A percentile compares a stretch with the other conserved stretches of the same genome.
Evolutionary conservation across 2,113 vertebrate genomes (phyloP).

Genomic region (Varanus salvator): DNA sequence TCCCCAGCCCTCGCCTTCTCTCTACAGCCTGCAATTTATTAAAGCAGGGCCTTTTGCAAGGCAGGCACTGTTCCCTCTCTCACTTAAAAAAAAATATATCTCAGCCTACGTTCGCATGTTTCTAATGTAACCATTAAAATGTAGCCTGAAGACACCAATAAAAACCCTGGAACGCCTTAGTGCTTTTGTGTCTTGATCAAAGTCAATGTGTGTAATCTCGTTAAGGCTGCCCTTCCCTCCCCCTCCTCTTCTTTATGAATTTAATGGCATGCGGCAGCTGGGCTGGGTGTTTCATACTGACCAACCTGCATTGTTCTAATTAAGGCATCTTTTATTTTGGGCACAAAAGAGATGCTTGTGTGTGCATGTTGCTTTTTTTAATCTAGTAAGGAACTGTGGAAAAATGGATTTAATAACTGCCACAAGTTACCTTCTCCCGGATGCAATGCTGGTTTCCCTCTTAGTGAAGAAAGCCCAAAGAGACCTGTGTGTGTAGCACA

Average conservation of each 20-base stretch:
- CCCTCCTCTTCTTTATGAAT: slow-evolving; percentile 73
- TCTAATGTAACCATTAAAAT: slow-evolving; percentile 91
- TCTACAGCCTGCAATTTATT: slow-evolving; percentile 78
- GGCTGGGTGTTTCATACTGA: slow-evolving; percentile 77
- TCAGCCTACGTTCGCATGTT: slow-evolving; percentile 81
- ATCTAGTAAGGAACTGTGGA: slow-evolving; percentile 72
- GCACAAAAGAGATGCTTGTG: slow-evolving; percentile 74
- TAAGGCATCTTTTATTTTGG: slow-evolving; percentile 82
- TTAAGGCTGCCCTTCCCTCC: slow-evolving; percentile 83
- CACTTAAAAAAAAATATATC: slow-evolving; percentile 68
- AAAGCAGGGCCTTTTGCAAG: slow-evolving; percentile 74
- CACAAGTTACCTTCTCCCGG: slow-evolving; percentile 68
- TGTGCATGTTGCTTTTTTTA: slow-evolving; percentile 51
- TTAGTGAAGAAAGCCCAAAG: slow-evolving; percentile 39
- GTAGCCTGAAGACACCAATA: slow-evolving; percentile 94
- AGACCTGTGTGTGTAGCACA: slow-evolving; percentile 60
- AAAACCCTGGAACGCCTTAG: slow-evolving; percentile 84
- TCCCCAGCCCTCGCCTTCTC: slow-evolving; percentile 74
- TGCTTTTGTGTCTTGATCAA: slow-evolving; percentile 93
- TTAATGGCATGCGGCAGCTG: slow-evolving; percentile 84
- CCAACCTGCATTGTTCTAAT: slow-evolving; percentile 84
- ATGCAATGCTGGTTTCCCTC: slow-evolving; percentile 61
- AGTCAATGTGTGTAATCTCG: slow-evolving; percentile 91
- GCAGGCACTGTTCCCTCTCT: slow-evolving; percentile 57
- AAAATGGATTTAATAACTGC: slow-evolving; percentile 72